Evolutionary conservation across 2,113 vertebrate species (phyloP).

Genomic region (Leucosticte australis): DNA sequence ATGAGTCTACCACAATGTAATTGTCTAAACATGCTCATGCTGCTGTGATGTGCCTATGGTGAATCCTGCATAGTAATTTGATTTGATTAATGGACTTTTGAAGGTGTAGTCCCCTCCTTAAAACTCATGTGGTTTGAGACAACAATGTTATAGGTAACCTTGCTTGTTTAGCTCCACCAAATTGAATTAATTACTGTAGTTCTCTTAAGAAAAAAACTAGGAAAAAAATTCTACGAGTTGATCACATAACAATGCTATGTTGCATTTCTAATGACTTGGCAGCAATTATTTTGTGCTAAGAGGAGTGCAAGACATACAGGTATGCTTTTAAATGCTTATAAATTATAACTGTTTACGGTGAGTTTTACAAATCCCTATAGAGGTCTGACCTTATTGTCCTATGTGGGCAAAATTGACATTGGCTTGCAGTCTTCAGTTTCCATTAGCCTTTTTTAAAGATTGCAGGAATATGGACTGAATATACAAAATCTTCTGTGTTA

Average conservation of each 20-base stretch:
- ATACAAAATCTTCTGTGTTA: background rate
- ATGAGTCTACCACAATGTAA: slow-evolving; percentile 21
- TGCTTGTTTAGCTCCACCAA: slow-evolving; percentile 25
- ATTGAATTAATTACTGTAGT: slow-evolving; percentile 57
- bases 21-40: slow-evolving; percentile 40
- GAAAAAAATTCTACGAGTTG: slow-evolving; percentile 42
- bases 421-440: background rate
- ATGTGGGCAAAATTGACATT: background rate
- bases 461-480: background rate
- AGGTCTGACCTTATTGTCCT: background rate
- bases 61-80: slow-evolving; percentile 50
- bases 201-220: slow-evolving; percentile 32
- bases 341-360: background rate
- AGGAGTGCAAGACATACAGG: background rate
- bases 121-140: slow-evolving; percentile 64
- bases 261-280: slow-evolving; percentile 35
- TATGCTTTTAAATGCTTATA: background rate
- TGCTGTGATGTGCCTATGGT: slow-evolving; percentile 40
- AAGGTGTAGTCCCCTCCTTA: slow-evolving; percentile 47
- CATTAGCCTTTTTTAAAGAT: background rate
- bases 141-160: slow-evolving; percentile 60
- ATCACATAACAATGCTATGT: slow-evolving; percentile 13
- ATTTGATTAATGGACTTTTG: slow-evolving; percentile 71
- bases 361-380: background rate
- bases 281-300: background rate